Evolutionary conservation across 2,888 invertebrate species (phyloP).

Genomic region (Cryptocephalus primarius): DNA sequence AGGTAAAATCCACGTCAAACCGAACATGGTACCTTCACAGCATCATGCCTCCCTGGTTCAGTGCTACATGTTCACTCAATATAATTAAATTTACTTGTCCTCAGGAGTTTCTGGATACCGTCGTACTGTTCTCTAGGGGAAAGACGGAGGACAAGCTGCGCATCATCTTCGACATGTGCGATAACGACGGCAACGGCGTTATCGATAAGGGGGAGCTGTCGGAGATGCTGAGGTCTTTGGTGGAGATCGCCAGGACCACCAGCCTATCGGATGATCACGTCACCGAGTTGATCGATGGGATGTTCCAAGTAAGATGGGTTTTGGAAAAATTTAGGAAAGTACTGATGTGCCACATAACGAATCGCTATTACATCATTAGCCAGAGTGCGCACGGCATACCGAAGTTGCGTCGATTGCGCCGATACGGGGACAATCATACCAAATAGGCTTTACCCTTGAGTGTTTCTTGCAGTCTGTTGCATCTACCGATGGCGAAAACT

Average conservation of each 20-base stretch:
- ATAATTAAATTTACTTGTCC: slow-evolving; percentile 8
- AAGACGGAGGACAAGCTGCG: slow-evolving; percentile 87
- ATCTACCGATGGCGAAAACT: too few relatives aligned
- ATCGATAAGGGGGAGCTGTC: slow-evolving; percentile 89
- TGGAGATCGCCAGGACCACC: slow-evolving; percentile 86
- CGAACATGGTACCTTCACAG: too few relatives aligned
- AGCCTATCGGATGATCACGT: slow-evolving; percentile 84
- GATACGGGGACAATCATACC: too few relatives aligned
- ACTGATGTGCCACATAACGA: too few relatives aligned
- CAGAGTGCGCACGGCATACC: too few relatives aligned
- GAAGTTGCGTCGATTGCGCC: too few relatives aligned
- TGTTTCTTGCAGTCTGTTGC: too few relatives aligned
- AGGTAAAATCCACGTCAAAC: slow-evolving; percentile 52
- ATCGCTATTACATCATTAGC: too few relatives aligned
- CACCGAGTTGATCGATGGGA: slow-evolving; percentile 85
- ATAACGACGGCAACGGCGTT: slow-evolving; percentile 86
- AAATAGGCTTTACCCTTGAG: too few relatives aligned
- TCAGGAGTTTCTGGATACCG: slow-evolving; percentile 87
- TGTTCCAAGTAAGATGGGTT: slow-evolving; percentile 60
- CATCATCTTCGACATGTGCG: slow-evolving; percentile 96
- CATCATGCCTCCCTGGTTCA: too few relatives aligned
- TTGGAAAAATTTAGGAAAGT: neutral
- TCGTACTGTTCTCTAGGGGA: slow-evolving; percentile 82
- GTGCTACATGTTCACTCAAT: too few relatives aligned
- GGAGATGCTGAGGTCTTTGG: slow-evolving; percentile 85